phyloP scores from a whole-genome alignment of 2,113 vertebrate species.

The Rissa tridactyla region DNA sequence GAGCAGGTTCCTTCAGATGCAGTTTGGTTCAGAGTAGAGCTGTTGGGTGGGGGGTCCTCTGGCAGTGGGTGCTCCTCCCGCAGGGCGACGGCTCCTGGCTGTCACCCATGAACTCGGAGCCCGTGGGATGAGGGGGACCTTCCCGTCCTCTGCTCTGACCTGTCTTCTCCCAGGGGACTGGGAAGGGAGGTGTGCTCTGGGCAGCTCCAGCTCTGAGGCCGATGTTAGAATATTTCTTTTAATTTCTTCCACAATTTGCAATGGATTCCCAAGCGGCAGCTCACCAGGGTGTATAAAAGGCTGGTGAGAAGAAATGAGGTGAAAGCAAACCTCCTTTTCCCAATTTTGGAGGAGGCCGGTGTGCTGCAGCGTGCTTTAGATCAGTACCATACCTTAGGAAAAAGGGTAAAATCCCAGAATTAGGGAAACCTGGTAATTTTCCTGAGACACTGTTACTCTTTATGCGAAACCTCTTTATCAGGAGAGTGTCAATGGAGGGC shows the following conservation, averaged over 20 bases:
- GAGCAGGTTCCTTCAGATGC: background rate
- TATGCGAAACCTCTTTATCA: background rate
- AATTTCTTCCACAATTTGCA: background rate
- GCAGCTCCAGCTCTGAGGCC: background rate
- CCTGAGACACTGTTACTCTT: background rate
- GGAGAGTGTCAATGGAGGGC: background rate
- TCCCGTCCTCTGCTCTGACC: background rate
- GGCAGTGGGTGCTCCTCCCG: rapidly evolving
- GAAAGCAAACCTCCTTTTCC: background rate
- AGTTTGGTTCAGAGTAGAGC: background rate
- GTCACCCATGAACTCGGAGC: background rate
- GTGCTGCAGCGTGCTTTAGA: rapidly evolving
- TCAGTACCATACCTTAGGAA: background rate
- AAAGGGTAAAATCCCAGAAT: background rate
- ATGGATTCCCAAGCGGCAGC: background rate
- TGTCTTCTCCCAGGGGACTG: background rate
- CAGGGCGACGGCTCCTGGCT: rapidly evolving
- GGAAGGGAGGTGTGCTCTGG: background rate
- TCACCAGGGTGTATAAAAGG: background rate
- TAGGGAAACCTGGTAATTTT: rapidly evolving
- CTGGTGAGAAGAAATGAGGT: background rate
- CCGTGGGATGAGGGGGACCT: rapidly evolving
- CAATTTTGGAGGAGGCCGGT: background rate
- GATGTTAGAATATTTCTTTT: background rate
- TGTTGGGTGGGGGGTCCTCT: background rate